Evolutionary conservation across 2,797 vertebrate species (phyloP).

Genomic region (Rhinophrynus dorsalis): DNA sequence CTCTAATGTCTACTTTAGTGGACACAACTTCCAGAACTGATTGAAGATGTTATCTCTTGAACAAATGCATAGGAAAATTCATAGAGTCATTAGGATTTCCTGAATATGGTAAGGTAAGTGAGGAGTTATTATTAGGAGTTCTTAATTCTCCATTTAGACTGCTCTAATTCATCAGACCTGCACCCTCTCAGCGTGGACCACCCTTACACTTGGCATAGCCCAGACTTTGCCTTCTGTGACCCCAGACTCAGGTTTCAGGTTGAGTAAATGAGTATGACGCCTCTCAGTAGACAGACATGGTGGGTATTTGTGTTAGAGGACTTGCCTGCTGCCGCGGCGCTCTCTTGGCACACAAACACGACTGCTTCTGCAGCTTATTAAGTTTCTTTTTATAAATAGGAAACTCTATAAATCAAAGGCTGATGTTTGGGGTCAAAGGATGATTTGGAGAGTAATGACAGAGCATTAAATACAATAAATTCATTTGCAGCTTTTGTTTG

Average conservation of each 20-base stretch:
- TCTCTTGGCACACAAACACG: slow-evolving; percentile 1
- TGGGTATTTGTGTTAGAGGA: slow-evolving; percentile 61
- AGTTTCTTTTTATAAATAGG: slow-evolving; percentile 45
- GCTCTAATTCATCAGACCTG: background rate
- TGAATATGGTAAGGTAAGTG: too few species aligned
- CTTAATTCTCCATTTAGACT: too few species aligned
- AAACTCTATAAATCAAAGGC: slow-evolving; percentile 45
- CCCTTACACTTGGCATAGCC: slow-evolving; percentile 40
- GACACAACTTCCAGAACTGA: too few species aligned
- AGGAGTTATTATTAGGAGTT: too few species aligned
- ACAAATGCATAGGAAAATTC: too few species aligned
- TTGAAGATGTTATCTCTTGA: too few species aligned
- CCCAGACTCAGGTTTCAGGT: slow-evolving; percentile 49
- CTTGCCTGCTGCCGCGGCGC: slow-evolving; percentile 45
- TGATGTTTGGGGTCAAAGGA: slow-evolving; percentile 30
- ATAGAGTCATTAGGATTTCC: too few species aligned
- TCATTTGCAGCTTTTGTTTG: slow-evolving; percentile 15
- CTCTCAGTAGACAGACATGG: slow-evolving; percentile 59
- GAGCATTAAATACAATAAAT: slow-evolving; percentile 34
- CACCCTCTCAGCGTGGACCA: slow-evolving; percentile 23
- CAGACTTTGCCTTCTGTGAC: slow-evolving; percentile 48
- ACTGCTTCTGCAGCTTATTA: slow-evolving; percentile 22
- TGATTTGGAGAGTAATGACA: slow-evolving; percentile 20
- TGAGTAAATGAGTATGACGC: slow-evolving; percentile 52
- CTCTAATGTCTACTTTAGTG: too few species aligned